Conservation (phyloP, 2,888 invertebrate genomes). For the Cerceris ruficornis region DNA sequence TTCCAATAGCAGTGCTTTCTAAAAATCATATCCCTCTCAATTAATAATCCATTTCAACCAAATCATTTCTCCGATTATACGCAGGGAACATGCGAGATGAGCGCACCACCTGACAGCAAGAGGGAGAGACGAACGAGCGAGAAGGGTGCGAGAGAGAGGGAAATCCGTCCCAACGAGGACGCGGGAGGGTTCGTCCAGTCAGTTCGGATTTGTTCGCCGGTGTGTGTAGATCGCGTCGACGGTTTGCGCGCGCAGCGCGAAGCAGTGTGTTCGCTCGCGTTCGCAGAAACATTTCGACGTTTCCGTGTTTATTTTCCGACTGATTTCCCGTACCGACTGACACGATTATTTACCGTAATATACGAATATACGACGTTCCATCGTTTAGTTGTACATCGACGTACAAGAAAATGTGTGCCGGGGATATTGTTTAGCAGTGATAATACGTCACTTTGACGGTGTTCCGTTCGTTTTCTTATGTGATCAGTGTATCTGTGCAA, state of each 20-base stretch:
- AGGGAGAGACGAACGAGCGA: conserved; percentile 35
- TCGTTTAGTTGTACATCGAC: conserved; percentile 9
- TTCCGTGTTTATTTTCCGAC: conserved; percentile 25
- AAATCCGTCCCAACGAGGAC: conserved; percentile 49
- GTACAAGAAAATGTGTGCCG: conserved; percentile 57
- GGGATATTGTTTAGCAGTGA: conserved; percentile 56
- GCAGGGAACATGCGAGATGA: conserved; percentile 24
- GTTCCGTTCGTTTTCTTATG: conserved; percentile 45
- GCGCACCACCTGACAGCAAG: conserved; percentile 45
- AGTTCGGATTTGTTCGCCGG: conserved; percentile 76
- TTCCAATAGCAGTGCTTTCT: no score
- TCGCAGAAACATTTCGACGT: conserved; percentile 34
- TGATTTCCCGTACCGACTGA: conserved; percentile 14
- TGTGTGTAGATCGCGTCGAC: conserved; percentile 58
- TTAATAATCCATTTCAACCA: neutral
- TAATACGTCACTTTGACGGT: conserved; percentile 35
- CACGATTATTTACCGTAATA: conserved; percentile 14
- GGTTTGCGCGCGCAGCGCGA: conserved; percentile 45
- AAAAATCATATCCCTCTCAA: neutral
- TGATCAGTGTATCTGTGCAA: conserved; percentile 47
- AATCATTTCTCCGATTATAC: neutral
- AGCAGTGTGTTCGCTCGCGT: conserved; percentile 43
- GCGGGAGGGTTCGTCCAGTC: conserved; percentile 61
- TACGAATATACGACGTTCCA: neutral
- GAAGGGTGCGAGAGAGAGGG: conserved; percentile 29